Evolutionary conservation across 35 echinoderm and acorn worm species (phyloP).

Genomic region (Amphiura filiformis): DNA sequence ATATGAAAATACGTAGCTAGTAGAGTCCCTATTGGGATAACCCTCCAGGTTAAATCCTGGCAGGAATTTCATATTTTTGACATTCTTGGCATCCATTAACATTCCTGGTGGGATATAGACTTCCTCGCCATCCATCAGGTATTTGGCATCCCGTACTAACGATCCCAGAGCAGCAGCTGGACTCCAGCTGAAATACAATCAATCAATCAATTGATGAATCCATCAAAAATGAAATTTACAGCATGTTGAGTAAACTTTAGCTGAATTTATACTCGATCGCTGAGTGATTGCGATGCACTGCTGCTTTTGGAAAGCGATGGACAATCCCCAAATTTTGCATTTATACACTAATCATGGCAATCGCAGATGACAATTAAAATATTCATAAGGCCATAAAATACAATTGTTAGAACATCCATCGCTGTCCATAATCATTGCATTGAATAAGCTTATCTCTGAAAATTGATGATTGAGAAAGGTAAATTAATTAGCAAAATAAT

Average conservation of each 20-base stretch:
- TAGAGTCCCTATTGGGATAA: slow-evolving; percentile 87
- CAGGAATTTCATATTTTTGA: slow-evolving; percentile 70
- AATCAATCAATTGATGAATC: background rate
- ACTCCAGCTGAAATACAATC: slow-evolving; percentile 71
- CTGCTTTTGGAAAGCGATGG: too few relatives aligned
- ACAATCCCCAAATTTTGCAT: background rate
- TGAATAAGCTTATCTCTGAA: too few relatives aligned
- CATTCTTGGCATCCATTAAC: slow-evolving; percentile 64
- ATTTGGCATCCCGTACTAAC: slow-evolving; percentile 80
- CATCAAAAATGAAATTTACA: background rate
- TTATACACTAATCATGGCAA: background rate
- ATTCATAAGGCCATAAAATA: background rate
- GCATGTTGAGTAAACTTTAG: background rate
- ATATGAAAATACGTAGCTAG: slow-evolving; percentile 77
- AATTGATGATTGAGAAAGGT: too few relatives aligned
- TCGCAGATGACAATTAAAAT: too few relatives aligned
- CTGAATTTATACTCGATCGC: background rate
- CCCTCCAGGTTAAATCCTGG: slow-evolving; percentile 97
- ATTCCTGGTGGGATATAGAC: slow-evolving; percentile 85
- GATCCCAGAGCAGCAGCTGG: slow-evolving; percentile 49
- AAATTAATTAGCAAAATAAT: too few relatives aligned
- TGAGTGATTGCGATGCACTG: too few relatives aligned
- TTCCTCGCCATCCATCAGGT: slow-evolving; percentile 67
- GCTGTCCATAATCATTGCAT: too few relatives aligned
- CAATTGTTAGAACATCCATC: background rate